Conservation (phyloP, 2,888 invertebrate genomes). For the Mimachlamys varia region DNA sequence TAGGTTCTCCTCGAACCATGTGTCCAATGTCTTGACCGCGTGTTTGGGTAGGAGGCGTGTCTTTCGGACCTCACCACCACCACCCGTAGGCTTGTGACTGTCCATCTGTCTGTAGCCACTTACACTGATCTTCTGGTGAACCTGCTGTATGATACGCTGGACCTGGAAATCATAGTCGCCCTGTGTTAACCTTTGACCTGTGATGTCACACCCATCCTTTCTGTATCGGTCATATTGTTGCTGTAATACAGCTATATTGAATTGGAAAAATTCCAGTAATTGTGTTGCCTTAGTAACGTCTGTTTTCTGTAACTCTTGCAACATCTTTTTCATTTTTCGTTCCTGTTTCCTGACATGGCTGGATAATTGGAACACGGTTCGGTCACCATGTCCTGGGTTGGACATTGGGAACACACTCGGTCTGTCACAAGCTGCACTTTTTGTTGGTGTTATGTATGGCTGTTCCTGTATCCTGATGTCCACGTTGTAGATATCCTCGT, state of each 20-base stretch:
- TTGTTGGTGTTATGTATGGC: background rate
- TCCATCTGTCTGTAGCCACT: conserved; percentile 38
- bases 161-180: conserved; percentile 42
- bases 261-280: conserved; percentile 52
- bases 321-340: conserved; percentile 49
- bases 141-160: conserved; percentile 50
- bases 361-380: conserved; percentile 46
- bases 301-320: conserved; percentile 48
- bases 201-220: conserved; percentile 44
- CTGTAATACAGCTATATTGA: conserved; percentile 45
- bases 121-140: conserved; percentile 47
- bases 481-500: background rate
- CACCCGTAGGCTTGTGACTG: conserved; percentile 36
- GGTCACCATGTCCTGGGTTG: background rate
- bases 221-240: conserved; percentile 43
- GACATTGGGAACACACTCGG: background rate
- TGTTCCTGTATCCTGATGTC: background rate
- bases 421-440: background rate
- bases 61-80: conserved; percentile 52
- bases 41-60: conserved; percentile 65
- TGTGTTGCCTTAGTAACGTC: conserved; percentile 49
- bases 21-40: conserved; percentile 63
- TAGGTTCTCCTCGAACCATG: conserved; percentile 71
- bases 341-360: conserved; percentile 51
- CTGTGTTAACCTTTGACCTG: background rate